Evolutionary conservation across 2,888 invertebrate genomes (phyloP), one percentile per base, ranked within the genome.

Genomic region (Hemaris fuciformis): DNA sequence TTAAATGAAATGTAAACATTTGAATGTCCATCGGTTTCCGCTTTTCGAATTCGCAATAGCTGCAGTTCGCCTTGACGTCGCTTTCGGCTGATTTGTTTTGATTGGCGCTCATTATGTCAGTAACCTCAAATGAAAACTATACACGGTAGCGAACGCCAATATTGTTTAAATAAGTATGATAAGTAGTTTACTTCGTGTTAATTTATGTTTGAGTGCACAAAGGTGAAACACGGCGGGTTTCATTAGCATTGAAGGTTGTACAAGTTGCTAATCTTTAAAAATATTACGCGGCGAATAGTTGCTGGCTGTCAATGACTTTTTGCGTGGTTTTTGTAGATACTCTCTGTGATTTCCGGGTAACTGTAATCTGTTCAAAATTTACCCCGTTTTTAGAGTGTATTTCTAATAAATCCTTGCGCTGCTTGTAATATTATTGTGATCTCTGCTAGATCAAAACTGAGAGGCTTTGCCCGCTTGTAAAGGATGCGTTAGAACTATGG

Each of bases 41-140:
- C 31, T 46, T 46, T 34, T 46, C 25, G 15, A 27, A 15, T 22
- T 38, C 5, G 31, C 20, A 45, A 15, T 38, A 46, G 31, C 22
- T 20, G 34, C 34, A 23, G 34, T 15, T 46, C 34, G 25, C 59
- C 59, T 59, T 59, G 46, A 23, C n/a, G 59, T 59, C 18, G 31
- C 27, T 23, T 57, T 45, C 10, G 13, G 20, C 46, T 58, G 25
- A 42, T 25, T 59, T 59, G 23, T 46, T 53, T 59, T 46, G 23
- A 46, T 59, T 38, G 46, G 23, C 59, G 15, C 31, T 46, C 15
- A 59, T 38, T 59, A 59, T 59, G 46, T 46, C 59, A 46, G 34
- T 59, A 46, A 59, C 59, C 46, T 59, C 46, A 46, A 22, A 18
- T 3, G n/a, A 3, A 18, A 13, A 31, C 10, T 45, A 10, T 20